Conservation (phyloP, 2,797 vertebrate species). For the Crocodylus rhombifer region DNA sequence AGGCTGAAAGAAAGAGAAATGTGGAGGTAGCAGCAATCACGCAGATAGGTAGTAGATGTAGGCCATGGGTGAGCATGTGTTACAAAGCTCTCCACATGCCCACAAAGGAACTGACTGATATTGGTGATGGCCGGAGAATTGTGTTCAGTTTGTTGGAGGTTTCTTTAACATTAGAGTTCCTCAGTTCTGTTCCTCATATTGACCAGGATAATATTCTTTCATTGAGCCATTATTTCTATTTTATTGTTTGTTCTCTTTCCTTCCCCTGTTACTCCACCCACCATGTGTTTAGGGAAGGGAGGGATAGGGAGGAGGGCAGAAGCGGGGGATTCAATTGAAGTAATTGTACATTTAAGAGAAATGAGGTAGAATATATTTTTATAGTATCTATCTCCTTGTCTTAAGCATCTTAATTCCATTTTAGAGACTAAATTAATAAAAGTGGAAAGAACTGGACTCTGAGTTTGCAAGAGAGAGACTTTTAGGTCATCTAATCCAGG, state of each 20-base stretch:
- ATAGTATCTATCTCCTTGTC: not conserved
- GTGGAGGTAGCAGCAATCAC: not conserved
- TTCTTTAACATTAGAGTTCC: fast-evolving
- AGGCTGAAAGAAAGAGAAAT: not conserved
- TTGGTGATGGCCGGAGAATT: fast-evolving
- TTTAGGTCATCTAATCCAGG: not conserved
- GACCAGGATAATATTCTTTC: not conserved
- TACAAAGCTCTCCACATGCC: not conserved
- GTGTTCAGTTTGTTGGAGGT: not conserved
- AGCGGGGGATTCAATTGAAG: not conserved
- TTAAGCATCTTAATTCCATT: not conserved
- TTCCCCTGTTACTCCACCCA: not conserved
- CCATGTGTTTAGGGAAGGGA: not conserved
- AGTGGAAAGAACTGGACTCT: not conserved
- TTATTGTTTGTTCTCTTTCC: not conserved
- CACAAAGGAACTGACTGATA: not conserved
- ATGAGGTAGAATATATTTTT: not conserved
- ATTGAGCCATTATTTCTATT: not conserved
- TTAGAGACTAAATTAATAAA: not conserved
- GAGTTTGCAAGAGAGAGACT: not conserved
- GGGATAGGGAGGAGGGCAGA: too few species aligned
- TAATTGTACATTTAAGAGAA: not conserved
- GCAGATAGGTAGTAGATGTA: not conserved
- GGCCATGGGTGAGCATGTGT: not conserved
- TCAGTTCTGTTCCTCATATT: not conserved